Percentiles rank a stretch among this genome's conserved stretches.
Conservation (phyloP, 2,797 vertebrate genomes). For the Okamejei kenojei region DNA sequence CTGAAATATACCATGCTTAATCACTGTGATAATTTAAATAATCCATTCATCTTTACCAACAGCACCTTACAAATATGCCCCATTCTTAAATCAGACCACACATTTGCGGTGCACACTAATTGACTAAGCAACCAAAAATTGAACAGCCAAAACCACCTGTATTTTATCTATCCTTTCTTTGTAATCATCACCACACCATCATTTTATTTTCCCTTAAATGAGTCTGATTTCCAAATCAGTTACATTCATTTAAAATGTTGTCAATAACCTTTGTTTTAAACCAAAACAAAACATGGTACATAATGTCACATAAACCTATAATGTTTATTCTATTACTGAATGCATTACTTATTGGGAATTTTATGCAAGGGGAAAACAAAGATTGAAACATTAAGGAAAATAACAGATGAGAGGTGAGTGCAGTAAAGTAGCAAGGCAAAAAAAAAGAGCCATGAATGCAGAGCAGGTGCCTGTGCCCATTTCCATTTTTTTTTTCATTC, state of each 20-base stretch:
- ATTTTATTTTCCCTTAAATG: not conserved
- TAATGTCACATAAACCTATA: not conserved
- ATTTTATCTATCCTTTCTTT: not conserved
- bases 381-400: too few species aligned
- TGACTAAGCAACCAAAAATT: not conserved
- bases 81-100: not conserved
- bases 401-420: too few species aligned
- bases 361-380: not conserved
- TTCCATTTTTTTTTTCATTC: too few species aligned
- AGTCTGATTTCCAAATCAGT: not conserved
- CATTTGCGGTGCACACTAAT: not conserved
- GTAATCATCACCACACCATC: not conserved
- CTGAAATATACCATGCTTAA: not conserved
- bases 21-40: not conserved
- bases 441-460: too few species aligned
- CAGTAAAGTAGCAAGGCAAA: too few species aligned
- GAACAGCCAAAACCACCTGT: not conserved
- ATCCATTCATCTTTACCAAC: not conserved
- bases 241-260: not conserved
- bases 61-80: not conserved
- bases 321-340: not conserved
- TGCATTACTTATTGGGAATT: not conserved
- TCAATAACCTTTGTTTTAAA: not conserved
- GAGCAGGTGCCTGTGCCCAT: too few species aligned
- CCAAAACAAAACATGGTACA: not conserved